Evolutionary conservation across 2,797 vertebrate genomes (phyloP).

Genomic region (Amblyraja radiata): DNA sequence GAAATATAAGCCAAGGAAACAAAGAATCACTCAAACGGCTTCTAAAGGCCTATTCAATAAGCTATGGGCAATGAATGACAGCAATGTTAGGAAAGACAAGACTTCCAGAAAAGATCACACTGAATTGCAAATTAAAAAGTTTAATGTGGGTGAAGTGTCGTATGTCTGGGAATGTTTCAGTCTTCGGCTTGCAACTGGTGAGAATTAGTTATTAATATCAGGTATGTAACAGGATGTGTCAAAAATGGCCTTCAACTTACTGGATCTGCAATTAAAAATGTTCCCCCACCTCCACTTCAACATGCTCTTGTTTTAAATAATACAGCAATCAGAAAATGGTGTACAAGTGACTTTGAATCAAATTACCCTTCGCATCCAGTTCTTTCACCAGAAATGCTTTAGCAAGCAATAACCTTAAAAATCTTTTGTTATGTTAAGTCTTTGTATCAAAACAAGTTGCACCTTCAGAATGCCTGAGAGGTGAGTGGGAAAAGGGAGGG

Average conservation of each 20-base stretch:
- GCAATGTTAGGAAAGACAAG: background rate
- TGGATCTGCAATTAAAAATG: slow-evolving; percentile 11
- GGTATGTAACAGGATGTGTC: slow-evolving; percentile 20
- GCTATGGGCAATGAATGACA: background rate
- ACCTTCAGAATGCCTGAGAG: slow-evolving; percentile 20
- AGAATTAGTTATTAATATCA: slow-evolving; percentile 19
- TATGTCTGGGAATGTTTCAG: background rate
- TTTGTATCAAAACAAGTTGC: slow-evolving; percentile 24
- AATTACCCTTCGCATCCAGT: background rate
- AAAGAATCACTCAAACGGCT: background rate
- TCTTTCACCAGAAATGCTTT: background rate
- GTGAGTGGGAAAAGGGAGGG: slow-evolving; percentile 2
- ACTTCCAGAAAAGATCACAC: slow-evolving; percentile 21
- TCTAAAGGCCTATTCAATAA: slow-evolving; percentile 23
- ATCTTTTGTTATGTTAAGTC: slow-evolving; percentile 11
- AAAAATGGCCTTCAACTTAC: slow-evolving; percentile 7
- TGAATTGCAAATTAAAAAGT: slow-evolving; percentile 36
- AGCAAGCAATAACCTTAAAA: slow-evolving; percentile 23
- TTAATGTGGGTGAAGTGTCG: background rate
- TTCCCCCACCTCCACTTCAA: background rate
- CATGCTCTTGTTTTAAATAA: background rate
- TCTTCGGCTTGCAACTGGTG: background rate
- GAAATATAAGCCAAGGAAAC: background rate
- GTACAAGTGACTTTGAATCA: slow-evolving; percentile 1
- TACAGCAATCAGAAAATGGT: background rate